Percentiles rank a stretch among this genome's conserved stretches.
These are phyloP conservation scores for Sebastolobus alascanus DNA, from an alignment of 2,797 vertebrate species.

Conservation along the genomic window DNA sequence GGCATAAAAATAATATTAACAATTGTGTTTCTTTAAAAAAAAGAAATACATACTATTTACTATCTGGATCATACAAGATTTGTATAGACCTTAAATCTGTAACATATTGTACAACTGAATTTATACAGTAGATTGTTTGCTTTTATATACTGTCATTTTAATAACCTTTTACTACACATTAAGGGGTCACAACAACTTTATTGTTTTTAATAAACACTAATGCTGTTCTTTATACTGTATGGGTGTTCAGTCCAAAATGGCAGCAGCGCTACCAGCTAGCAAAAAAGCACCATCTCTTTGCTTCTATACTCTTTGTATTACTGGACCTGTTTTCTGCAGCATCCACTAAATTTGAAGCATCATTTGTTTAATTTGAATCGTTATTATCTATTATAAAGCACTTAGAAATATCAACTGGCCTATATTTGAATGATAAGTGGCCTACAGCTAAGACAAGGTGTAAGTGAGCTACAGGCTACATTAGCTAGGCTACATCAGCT, in stretches of 20 bases:
- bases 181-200: background rate
- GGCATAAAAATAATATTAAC: rapidly evolving
- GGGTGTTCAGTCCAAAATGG: too few relatives aligned
- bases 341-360: background rate
- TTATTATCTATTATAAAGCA: background rate
- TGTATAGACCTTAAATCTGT: background rate
- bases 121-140: background rate
- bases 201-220: background rate
- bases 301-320: too few relatives aligned
- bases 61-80: background rate
- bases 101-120: background rate
- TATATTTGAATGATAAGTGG: background rate
- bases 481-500: too few relatives aligned
- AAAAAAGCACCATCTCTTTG: too few relatives aligned
- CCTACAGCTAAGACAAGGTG: background rate
- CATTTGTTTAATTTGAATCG: background rate
- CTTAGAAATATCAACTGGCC: background rate
- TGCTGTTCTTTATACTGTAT: background rate
- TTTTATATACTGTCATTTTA: background rate
- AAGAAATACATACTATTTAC: background rate
- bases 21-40: too few relatives aligned
- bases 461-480: too few relatives aligned
- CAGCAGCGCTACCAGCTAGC: too few relatives aligned
- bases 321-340: too few relatives aligned
- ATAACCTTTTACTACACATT: background rate